Evolutionary conservation across 2,888 invertebrate genomes (phyloP), one percentile per base, ranked within the genome.

Genomic region (Apamea epomidion): DNA sequence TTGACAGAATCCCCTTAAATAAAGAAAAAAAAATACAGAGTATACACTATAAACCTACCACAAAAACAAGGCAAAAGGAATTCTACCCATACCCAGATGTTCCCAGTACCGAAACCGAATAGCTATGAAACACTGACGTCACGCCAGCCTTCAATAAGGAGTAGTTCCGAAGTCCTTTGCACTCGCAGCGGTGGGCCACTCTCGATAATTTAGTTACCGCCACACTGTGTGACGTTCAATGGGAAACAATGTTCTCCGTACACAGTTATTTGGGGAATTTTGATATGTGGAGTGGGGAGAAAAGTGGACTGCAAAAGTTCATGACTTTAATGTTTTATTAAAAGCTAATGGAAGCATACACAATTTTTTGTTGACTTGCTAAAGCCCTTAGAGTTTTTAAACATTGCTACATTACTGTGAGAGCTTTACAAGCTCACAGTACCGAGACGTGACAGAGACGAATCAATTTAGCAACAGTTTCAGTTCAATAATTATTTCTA

Each of bases 151-250:
- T 70, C 54, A 65, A 65, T 70, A n/a, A 32, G 7, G 7, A 72
- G 48, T 37, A 37, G 18, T 60, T 72, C 29, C 37, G 14, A 81
- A 72, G 58, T 42, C 65, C 45, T 58, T 45, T 58, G 29, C 54
- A 48, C 37, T 60, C 21, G 45, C 65, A 68, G 71, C 37, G 42
- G 37, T 29, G 5, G 21, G 21, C 29, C 42, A 70, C 71, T 70
- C 54, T 65, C 65, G 37, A 48, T 81, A 80, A 71, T 80, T 70
- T 48, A 71, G 32, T 80, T 67, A 69, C 62, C 12, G 14, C 37
- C 72, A 12, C n/a, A 64, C 25, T 72, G 58, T 69, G 72, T 60
- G 21, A 70, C n/a, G 18, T 62, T 45, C 25, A 79, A 5, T 25
- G 21, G 12, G 48, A 51, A 79, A 78, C 69, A 64, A 78, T 76